Base-by-base conservation (phyloP, 2,888 invertebrate species). In the Zaprionus obscuricornis region DNA sequence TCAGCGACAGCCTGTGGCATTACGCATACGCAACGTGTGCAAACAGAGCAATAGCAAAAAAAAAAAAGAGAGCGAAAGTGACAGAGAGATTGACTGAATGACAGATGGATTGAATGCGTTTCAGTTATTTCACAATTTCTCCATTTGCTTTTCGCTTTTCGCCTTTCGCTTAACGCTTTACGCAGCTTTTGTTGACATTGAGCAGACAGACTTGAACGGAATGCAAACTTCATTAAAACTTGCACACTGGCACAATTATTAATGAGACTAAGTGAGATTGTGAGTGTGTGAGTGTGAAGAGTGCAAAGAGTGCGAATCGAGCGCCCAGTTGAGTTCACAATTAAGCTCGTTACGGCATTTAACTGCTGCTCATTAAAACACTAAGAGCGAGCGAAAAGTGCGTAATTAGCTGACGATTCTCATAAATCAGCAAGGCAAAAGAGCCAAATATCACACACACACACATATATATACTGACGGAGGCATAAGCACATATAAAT, bases 181-280 rank as follows among this genome's bases (percentile, higher is more conserved):
- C n/a, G 22, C 7, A 7, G 31, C 36, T 56, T 34, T 67, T 67
- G 72, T 69, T 72, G 69, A 71, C 63, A 66, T 50, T 71, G 51
- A 49, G 8, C 4, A 22, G 22, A 7, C 22, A 47, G 45, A 46
- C 47, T 60, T 47, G 56, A 62, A 66, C 29, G 69, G 40, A 54
- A 74, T 60, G 74, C 70, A 84, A 79, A 84, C 84, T 81, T 84
- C 82, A 79, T 81, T 81, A 77, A 66, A 77, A 72, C 56, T 63
- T 71, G 66, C 68, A 69, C 58, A 55, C 64, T 14, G 47, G 50
- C 55, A 51, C 49, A 67, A 59, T 82, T 81, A 77, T 81, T 82
- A 82, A 82, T 78, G 66, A 66, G 59, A 42, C n/a, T n/a, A n/a
- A n/a, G 13, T 24, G 8, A 8, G 5, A 24, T n/a, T n/a, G n/a